Evolutionary conservation across 2,113 vertebrate genomes (phyloP), one percentile per base, ranked within the genome.

Genomic region (Lepus americanus): DNA sequence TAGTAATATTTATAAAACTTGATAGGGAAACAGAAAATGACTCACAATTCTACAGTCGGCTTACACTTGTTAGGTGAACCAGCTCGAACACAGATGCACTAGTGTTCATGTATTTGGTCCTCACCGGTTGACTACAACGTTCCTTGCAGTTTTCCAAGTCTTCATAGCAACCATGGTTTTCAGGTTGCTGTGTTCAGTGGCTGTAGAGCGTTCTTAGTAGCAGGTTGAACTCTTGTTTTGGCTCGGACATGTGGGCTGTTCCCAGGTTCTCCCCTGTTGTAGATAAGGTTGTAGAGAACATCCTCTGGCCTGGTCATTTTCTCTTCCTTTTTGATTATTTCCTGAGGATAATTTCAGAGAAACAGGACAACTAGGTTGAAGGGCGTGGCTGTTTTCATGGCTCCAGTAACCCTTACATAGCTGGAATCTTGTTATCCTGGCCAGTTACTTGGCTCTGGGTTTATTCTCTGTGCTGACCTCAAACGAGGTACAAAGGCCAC

Each of bases 401-500:
- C 66, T 31, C 44, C 49, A 19, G 29, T 55, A n/a, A 29, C 81
- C 61, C 6, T 11, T 36, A 16, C 1, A 29, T 14, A 19, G 22
- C 72, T 83, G 53, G 25, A 83, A 33, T 74, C 53, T 90, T 69
- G 67, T 81, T 73, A 20, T n/a, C 23, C 36, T 5, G 39, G 2
- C 22, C 89, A 44, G 51, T 76, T 83, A 0, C 69, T 94, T 94
- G 90, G 63, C 23, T 96, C 67, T 31, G 6, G 16, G 66, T 92
- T 92, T 80, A 95, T 70, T 96, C 77, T 95, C 92, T 33, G 29
- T 94, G 95, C 6, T 36, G 72, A 96, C 96, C 5, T 14, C 22
- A 81, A 92, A 84, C 53, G 44, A 17, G 29, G 97, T 97, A 77
- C 97, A 98, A 98, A 98, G 98, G 97, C 96, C 97, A 73, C 84